Percentiles rank a stretch among this genome's conserved stretches.
These are phyloP conservation scores for Rhamnusium bicolor DNA, from an alignment of 2,888 invertebrate species.

Conservation along the genomic window DNA sequence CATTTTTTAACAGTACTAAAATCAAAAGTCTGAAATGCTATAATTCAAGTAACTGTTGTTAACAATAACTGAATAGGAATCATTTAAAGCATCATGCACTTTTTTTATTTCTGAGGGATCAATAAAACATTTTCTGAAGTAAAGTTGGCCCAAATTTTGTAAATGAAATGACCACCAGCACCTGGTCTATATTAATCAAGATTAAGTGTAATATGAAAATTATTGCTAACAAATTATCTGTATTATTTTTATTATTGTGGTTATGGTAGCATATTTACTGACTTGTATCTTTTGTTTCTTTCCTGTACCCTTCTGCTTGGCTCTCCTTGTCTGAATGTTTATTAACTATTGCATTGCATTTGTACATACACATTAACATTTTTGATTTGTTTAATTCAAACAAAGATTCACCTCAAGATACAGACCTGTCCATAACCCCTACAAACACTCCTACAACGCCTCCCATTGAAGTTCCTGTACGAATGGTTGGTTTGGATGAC, in stretches of 20 bases:
- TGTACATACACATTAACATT: slow-evolving; percentile 26
- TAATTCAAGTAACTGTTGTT: no score
- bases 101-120: no score
- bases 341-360: slow-evolving; percentile 40
- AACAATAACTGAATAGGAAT: no score
- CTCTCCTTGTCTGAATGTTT: slow-evolving; percentile 45
- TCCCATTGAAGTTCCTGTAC: slow-evolving; percentile 66
- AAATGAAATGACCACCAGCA: no score
- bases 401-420: slow-evolving; percentile 54
- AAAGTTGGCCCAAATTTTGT: no score
- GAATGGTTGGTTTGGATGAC: slow-evolving; percentile 66
- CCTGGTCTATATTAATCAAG: no score
- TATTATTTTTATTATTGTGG: slow-evolving; percentile 38
- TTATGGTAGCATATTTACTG: slow-evolving; percentile 56
- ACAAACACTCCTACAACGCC: slow-evolving; percentile 66
- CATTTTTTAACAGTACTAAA: no score
- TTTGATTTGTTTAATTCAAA: slow-evolving; percentile 43
- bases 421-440: slow-evolving; percentile 61
- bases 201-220: no score
- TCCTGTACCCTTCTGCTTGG: slow-evolving; percentile 54
- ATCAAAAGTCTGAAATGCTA: no score
- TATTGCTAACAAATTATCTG: neutral
- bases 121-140: no score
- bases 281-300: slow-evolving; percentile 61
- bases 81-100: no score